Evolutionary conservation across 1,140 invertebrate species (phyloP), one percentile per base, ranked within the genome.

Genomic region (Delia radicum): DNA sequence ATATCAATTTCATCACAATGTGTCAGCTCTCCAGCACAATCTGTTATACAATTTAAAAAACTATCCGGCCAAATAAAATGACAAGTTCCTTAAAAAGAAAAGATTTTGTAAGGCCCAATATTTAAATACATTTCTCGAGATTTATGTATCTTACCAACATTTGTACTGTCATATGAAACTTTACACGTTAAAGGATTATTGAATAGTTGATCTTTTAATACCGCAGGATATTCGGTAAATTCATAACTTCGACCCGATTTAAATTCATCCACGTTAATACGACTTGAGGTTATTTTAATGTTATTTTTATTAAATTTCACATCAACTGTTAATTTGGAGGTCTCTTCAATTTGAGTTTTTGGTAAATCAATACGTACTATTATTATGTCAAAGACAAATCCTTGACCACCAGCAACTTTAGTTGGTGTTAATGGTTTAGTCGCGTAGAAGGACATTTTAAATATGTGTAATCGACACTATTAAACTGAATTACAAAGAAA

Each of bases 231-330:
- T 18, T 72, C 63, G 0, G 48, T 29, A 26, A 77, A 77, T 46
- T 77, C 76, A 18, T 37, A 77, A 29, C 73, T 71, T 12, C 76
- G 73, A 13, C 73, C 65, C 1, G 73, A 37, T 31, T 63, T 55
- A 48, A 77, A 77, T n/a, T 77, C 74, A n/a, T 24, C 69, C 1
- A 77, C 77, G 69, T 77, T 77, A n/a, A 77, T 75, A 5, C 74
- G 74, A 29, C 74, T 77, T 8, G 74, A 48, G 15, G 74, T 77
- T n/a, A 78, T 75, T 42, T 48, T 72, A 0, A 76, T n/a, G 3
- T 65, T 29, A 8, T 73, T 33, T 27, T 69, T 74, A 37, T 74
- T 75, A 21, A 67, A 77, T 33, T 61, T 73, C 5, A 62, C 77
- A 8, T 74, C 74, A n/a, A 77, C 74, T 6, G 21, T 65, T 10